Percentiles rank a stretch among this genome's conserved stretches.
These are phyloP conservation scores for Uropetala carovei DNA, from an alignment of 2,888 invertebrate species.

Conservation along the genomic window DNA sequence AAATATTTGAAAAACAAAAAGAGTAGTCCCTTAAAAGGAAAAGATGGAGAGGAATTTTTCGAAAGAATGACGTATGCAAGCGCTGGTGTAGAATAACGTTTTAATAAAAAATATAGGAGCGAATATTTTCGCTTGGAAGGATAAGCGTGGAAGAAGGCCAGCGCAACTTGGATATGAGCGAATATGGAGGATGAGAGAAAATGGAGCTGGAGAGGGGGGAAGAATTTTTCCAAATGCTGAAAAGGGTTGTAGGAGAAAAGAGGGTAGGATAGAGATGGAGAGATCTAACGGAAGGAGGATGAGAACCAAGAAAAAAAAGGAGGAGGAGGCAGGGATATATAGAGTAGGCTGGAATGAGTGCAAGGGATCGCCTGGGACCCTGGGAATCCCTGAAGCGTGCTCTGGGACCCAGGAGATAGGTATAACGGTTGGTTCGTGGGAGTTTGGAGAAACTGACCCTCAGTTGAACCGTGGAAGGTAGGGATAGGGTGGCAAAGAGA, in stretches of 20 bases:
- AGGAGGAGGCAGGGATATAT: not conserved
- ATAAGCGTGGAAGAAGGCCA: too few species aligned
- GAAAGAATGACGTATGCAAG: too few species aligned
- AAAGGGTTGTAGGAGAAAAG: not conserved
- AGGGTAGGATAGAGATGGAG: not conserved
- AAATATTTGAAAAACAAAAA: too few species aligned
- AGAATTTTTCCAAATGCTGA: too few species aligned
- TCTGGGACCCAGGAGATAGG: not conserved
- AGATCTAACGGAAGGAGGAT: not conserved
- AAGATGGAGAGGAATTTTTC: too few species aligned
- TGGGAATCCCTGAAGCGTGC: constrained; percentile 1
- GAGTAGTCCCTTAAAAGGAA: too few species aligned
- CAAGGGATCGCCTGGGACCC: not conserved
- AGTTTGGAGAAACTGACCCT: not conserved
- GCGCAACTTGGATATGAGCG: too few species aligned
- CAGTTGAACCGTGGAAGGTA: not conserved
- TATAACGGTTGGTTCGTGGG: not conserved
- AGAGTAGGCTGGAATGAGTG: not conserved
- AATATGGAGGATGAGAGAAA: not conserved
- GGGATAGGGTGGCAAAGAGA: not conserved
- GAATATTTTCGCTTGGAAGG: too few species aligned
- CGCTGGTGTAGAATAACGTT: too few species aligned
- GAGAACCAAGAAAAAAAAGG: not conserved
- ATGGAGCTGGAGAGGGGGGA: not conserved
- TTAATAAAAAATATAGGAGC: too few species aligned